Evolutionary conservation across 2,797 vertebrate species (phyloP).

Genomic region (Acrocephalus scirpaceus): DNA sequence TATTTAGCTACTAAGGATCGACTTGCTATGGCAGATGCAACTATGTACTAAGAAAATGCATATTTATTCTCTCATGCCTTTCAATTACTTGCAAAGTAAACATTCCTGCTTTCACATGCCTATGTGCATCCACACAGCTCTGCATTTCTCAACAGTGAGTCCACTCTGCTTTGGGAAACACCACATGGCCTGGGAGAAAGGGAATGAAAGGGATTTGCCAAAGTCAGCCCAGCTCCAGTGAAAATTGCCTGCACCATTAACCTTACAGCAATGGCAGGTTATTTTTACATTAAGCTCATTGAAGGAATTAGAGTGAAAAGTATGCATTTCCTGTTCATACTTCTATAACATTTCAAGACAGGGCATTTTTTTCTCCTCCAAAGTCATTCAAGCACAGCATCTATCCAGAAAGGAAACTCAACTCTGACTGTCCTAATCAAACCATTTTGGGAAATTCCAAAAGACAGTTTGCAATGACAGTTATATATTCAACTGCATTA

Average conservation of each 20-base stretch:
- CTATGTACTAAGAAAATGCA: background rate
- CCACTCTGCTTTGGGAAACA: background rate
- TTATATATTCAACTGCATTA: background rate
- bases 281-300: constrained; percentile 31
- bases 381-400: background rate
- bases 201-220: background rate
- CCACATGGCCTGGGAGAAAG: background rate
- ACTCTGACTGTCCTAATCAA: background rate
- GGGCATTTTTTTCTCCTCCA: background rate
- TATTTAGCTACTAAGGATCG: background rate
- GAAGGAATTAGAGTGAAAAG: constrained; percentile 29
- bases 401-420: background rate
- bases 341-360: background rate
- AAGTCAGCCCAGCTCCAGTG: background rate
- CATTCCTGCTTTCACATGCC: background rate
- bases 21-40: background rate
- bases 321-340: background rate
- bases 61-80: background rate
- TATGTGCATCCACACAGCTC: background rate
- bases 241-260: constrained; percentile 1
- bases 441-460: constrained; percentile 13
- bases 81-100: background rate
- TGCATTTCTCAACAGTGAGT: background rate
- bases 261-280: background rate
- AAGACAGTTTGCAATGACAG: constrained; percentile 11